These are phyloP conservation scores for Pteria penguin DNA, from an alignment of 2,888 invertebrate genomes.

Conservation along the genomic window DNA sequence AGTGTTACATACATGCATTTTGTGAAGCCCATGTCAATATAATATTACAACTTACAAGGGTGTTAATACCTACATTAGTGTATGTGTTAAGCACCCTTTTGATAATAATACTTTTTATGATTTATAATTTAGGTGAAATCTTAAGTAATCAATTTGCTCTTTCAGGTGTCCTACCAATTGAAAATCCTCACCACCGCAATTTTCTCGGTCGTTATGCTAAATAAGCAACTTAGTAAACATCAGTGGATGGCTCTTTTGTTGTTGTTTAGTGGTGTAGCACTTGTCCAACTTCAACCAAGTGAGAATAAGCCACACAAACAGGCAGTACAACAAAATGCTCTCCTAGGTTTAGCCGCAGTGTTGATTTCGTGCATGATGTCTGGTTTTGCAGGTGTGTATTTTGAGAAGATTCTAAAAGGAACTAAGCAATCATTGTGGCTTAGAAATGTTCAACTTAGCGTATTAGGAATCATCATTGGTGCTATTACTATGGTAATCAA, in stretches of 20 bases:
- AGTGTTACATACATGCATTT: too few relatives aligned
- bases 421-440: slow-evolving; percentile 92
- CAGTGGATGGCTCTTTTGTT: slow-evolving; percentile 81
- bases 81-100: too few relatives aligned
- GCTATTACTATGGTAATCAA: slow-evolving; percentile 87
- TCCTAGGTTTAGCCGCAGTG: slow-evolving; percentile 75
- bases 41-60: too few relatives aligned
- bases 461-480: slow-evolving; percentile 94
- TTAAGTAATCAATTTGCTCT: slow-evolving; percentile 15
- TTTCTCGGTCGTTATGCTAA: slow-evolving; percentile 81
- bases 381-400: slow-evolving; percentile 98
- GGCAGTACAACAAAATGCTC: slow-evolving; percentile 64
- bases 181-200: slow-evolving; percentile 82
- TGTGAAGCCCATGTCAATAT: too few relatives aligned
- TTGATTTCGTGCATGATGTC: slow-evolving; percentile 88
- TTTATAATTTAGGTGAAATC: neutral
- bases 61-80: too few relatives aligned
- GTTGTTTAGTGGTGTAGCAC: slow-evolving; percentile 80
- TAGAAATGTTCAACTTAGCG: slow-evolving; percentile 97
- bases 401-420: slow-evolving; percentile 96
- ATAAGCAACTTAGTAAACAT: slow-evolving; percentile 76
- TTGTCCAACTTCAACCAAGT: slow-evolving; percentile 79
- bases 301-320: slow-evolving; percentile 4
- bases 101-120: too few relatives aligned
- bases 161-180: slow-evolving; percentile 82